Conservation (phyloP, 2,888 invertebrate genomes). For the Nomada goodeniana region DNA sequence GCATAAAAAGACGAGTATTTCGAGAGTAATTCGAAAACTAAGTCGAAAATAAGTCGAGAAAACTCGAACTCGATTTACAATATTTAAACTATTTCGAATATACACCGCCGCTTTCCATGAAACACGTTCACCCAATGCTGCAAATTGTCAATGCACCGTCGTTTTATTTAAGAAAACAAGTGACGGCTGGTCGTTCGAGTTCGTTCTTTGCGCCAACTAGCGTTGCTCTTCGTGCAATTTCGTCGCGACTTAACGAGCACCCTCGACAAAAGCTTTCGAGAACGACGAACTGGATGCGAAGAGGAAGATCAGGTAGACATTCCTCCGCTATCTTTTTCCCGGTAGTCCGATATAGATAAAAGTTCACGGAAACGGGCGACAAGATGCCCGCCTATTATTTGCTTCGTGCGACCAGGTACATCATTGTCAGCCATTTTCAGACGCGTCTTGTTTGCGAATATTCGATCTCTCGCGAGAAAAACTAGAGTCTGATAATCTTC, state of each 20-base stretch:
- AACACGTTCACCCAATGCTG: too few relatives aligned
- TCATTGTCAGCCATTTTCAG: slow-evolving; percentile 31
- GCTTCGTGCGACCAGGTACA: slow-evolving; percentile 30
- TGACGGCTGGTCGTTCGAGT: neutral
- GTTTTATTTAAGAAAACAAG: neutral
- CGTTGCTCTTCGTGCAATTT: slow-evolving; percentile 19
- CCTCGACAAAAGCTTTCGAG: slow-evolving; percentile 17
- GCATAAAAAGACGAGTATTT: too few relatives aligned
- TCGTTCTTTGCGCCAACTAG: neutral
- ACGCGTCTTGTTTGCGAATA: slow-evolving; percentile 2
- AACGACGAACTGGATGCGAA: slow-evolving; percentile 34
- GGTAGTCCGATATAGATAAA: slow-evolving; percentile 69
- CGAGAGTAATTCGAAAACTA: too few relatives aligned
- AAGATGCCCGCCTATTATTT: slow-evolving; percentile 55
- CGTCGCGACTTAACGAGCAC: slow-evolving; percentile 47
- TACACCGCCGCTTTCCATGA: too few relatives aligned
- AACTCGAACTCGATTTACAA: too few relatives aligned
- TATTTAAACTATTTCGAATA: too few relatives aligned
- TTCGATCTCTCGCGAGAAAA: slow-evolving; percentile 12
- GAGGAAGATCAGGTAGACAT: slow-evolving; percentile 62
- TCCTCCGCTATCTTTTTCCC: slow-evolving; percentile 67
- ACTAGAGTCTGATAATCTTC: neutral
- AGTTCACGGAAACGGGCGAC: slow-evolving; percentile 62
- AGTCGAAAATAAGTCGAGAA: too few relatives aligned
- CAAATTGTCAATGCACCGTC: too few relatives aligned